Evolutionary conservation across 2,888 invertebrate genomes (phyloP), one percentile per base, ranked within the genome.

Genomic region (Caenorhabditis wallacei): DNA sequence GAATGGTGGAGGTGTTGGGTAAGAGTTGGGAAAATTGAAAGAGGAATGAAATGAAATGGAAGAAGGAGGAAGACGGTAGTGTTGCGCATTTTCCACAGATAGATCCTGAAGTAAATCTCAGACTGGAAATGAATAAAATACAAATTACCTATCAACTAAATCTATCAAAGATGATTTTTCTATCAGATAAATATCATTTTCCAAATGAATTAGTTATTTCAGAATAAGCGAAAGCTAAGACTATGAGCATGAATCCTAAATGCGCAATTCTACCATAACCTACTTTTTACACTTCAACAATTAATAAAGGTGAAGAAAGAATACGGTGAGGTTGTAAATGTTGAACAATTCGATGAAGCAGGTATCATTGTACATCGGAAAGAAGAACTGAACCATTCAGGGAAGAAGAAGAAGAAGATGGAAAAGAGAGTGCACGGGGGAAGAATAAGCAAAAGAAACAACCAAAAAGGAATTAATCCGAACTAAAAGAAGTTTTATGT

Each of bases 1-100:
- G 18, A 57, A 46, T 35, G 64, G 64, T 64, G 66, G 59, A 18
- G 75, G 57, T 18, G 74, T 75, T n/a, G 74, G 74, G 20, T 64
- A 64, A 64, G 35, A 66, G 51, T 48, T 30, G 20, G 8, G 30
- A 8, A 48, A 48, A 43, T 11, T 0, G 0, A 11, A 26, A 2
- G 53, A 4, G 37, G 22, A 16, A 16, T 18, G 37, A n/a, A 43
- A 22, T n/a, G 56, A 56, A 16, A 24, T 54, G 54, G 24, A 35
- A 26, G 37, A 40, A 40, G 69, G 53, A 53, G 69, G 43, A 26
- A 43, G 69, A 69, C 69, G 69, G 43, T 69, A 69, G 64, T 22
- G 22, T 16, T 75, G 74, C 74, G 48, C 64, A 46, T 48, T 66
- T 74, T 53, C 53, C 40, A 35, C 20, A 2, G 40, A 37, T 30